These are phyloP conservation scores for Philhelius pedissequus DNA, from an alignment of 2,888 invertebrate species.

Conservation along the genomic window DNA sequence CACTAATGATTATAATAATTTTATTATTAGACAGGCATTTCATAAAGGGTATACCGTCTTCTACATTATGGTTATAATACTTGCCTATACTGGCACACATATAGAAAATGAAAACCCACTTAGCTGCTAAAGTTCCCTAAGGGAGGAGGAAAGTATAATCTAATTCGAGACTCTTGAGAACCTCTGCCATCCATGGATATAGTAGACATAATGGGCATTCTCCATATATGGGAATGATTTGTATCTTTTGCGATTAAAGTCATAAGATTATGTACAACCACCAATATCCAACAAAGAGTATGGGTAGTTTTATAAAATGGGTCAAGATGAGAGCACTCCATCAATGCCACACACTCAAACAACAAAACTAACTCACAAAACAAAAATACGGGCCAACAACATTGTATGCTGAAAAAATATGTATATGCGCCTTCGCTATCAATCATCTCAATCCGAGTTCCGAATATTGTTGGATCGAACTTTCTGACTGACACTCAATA, in stretches of 20 bases:
- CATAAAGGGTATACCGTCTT: slow-evolving; percentile 43
- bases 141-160: slow-evolving; percentile 38
- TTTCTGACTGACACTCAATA: slow-evolving; percentile 45
- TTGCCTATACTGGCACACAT: neutral
- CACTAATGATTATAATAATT: slow-evolving; percentile 64
- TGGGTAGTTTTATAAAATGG: slow-evolving; percentile 42
- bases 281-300: slow-evolving; percentile 1
- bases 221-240: slow-evolving; percentile 65
- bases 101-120: slow-evolving; percentile 24
- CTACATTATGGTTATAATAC: neutral
- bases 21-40: slow-evolving; percentile 49
- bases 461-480: slow-evolving; percentile 9
- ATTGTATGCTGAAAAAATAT: neutral
- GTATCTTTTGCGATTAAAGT: slow-evolving; percentile 66
- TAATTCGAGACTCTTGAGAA: slow-evolving; percentile 9
- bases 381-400: neutral
- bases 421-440: slow-evolving; percentile 52
- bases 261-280: slow-evolving; percentile 55
- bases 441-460: slow-evolving; percentile 39
- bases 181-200: slow-evolving; percentile 4
- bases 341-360: neutral
- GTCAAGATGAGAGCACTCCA: slow-evolving; percentile 13
- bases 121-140: neutral
- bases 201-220: slow-evolving; percentile 55
- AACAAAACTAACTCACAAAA: neutral